Base-by-base conservation (phyloP, 2,888 invertebrate genomes). In the Diploptera punctata region DNA sequence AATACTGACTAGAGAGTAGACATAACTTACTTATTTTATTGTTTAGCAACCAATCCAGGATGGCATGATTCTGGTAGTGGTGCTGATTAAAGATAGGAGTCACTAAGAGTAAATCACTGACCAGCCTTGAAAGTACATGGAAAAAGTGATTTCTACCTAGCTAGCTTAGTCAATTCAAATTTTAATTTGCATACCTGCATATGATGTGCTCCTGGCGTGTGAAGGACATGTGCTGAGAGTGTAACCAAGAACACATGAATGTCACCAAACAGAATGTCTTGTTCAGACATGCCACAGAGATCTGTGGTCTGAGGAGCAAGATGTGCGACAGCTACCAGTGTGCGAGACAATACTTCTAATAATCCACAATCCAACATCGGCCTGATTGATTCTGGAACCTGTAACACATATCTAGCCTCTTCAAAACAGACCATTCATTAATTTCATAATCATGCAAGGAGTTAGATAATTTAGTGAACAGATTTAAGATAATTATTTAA, bases 291-390 rank as follows among this genome's bases (percentile, higher is more conserved):
- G 24, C 75, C 75, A 47, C 75, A 72, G 31, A 78, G 49, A 33
- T 78, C 77, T 18, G 74, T 75, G n/a, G 74, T 67, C 29, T 76
- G 75, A 49, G 77, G 72, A 43, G 78, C 69, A 54, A 77, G 62
- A 70, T 84, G 82, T 26, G 82, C 81, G 10, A 81, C 80, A 16
- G 80, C 80, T 1, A 83, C 79, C 38, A 86, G 77, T 0, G 83
- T 82, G 77, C 82, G 83, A 4, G 80, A 80, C 57, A 85, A 74
- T 1, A 83, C 81, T 75, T 86, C 86, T 16, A 84, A 78, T 19
- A 86, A 77, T 7, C 86, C 86, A 78, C 82, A 82, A 44, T 86
- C 85, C 62, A 85, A 75, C 29, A 86, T 77, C 16, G 79, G 78
- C 71, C 80, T 80, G 49, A 83, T 61, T 1, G 80, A 76, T 49